A percentile compares a stretch with the other conserved stretches of the same genome.
Evolutionary conservation across 2,797 vertebrate genomes (phyloP).

Genomic region (Silurus aristotelis): DNA sequence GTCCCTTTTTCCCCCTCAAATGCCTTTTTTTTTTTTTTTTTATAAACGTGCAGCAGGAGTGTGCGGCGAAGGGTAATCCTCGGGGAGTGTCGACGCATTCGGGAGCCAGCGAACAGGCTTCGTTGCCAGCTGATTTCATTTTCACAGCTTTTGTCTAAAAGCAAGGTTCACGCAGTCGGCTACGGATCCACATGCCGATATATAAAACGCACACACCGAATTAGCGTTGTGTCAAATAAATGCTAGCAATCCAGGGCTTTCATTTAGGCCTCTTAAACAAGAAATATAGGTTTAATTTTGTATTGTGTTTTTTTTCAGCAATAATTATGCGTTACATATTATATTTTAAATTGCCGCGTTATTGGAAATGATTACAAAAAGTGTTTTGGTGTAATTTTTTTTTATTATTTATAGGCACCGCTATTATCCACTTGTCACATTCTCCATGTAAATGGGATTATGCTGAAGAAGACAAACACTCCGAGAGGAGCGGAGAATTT

Average conservation of each 20-base stretch:
- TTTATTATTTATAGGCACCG: background rate
- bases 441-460: constrained; percentile 39
- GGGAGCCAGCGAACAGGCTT: constrained; percentile 62
- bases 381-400: background rate
- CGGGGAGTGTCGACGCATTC: constrained; percentile 63
- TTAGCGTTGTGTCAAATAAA: constrained; percentile 50
- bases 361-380: constrained; percentile 1
- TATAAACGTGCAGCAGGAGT: constrained; percentile 67
- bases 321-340: background rate
- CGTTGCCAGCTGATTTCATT: constrained; percentile 64
- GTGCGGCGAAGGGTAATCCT: constrained; percentile 65
- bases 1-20: background rate
- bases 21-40: constrained; percentile 52
- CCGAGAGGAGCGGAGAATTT: constrained; percentile 26
- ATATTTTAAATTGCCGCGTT: background rate
- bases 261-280: constrained; percentile 17
- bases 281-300: constrained; percentile 18
- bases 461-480: constrained; percentile 31
- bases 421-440: constrained; percentile 13
- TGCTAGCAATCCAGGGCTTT: constrained; percentile 4
- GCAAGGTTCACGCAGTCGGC: constrained; percentile 64
- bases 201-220: constrained; percentile 67
- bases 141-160: constrained; percentile 59
- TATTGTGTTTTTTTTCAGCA: background rate
- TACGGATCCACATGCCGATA: constrained; percentile 70